phyloP scores from a whole-genome alignment of 2,113 vertebrate species.

The Poecile atricapillus region DNA sequence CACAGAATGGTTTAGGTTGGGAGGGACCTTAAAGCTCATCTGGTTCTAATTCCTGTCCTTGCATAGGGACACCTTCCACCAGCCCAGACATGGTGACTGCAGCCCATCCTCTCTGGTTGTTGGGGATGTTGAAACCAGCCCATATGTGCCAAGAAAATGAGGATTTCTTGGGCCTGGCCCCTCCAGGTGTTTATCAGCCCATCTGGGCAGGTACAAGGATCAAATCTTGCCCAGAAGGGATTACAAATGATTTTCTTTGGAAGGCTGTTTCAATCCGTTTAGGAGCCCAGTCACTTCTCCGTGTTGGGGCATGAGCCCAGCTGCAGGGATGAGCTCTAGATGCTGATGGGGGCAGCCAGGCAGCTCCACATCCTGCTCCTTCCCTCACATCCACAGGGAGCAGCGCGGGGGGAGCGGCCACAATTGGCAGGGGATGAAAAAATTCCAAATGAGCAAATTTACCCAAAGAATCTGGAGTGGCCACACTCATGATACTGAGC shows the following conservation, averaged over 20 bases:
- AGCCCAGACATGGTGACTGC: background rate
- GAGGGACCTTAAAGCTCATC: background rate
- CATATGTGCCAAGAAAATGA: background rate
- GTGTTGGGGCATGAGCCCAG: background rate
- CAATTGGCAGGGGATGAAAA: fast-evolving
- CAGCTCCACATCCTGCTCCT: background rate
- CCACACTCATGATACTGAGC: background rate
- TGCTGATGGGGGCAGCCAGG: background rate
- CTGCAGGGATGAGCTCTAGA: background rate
- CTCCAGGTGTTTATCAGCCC: background rate
- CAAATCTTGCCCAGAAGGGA: background rate
- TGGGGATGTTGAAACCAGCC: background rate
- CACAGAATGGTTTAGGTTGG: background rate
- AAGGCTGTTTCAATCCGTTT: background rate
- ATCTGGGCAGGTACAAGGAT: background rate
- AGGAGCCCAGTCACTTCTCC: background rate
- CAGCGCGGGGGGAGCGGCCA: fast-evolving
- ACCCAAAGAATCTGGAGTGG: background rate
- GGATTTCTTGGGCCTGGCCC: background rate
- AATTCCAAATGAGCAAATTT: fast-evolving
- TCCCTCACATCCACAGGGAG: background rate
- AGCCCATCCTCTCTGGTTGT: background rate
- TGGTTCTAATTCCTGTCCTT: background rate
- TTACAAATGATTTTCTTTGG: background rate
- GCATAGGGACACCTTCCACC: background rate